Percentiles rank a stretch among this genome's conserved stretches.
These are phyloP conservation scores for Porites australiensis DNA, from an alignment of 64 coral and sea anemone genomes.

Conservation along the genomic window DNA sequence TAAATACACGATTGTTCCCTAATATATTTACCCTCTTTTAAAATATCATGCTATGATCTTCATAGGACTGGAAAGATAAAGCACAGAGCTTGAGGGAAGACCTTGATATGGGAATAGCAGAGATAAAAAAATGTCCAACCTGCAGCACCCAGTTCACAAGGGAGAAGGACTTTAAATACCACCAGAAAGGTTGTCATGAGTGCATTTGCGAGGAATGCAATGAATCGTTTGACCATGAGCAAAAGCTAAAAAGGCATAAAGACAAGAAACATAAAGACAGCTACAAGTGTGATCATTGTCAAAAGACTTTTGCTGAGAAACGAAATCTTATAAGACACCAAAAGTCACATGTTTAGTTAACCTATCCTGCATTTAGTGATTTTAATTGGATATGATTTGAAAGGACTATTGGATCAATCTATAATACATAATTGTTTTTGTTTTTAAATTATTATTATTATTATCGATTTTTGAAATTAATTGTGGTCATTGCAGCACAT, in stretches of 20 bases:
- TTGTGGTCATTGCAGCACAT: no score
- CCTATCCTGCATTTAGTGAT: not conserved
- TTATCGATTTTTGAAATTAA: no score
- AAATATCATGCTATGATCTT: not conserved
- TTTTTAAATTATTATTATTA: no score
- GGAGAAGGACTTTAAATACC: constrained; percentile 52
- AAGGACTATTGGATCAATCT: no score
- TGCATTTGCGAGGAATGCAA: constrained; percentile 58
- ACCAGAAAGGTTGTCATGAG: constrained; percentile 40
- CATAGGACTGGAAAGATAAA: constrained; percentile 60
- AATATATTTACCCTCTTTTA: no score
- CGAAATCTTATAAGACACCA: constrained; percentile 54
- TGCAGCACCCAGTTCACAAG: constrained; percentile 43
- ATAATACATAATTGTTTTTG: no score
- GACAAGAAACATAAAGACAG: constrained; percentile 43
- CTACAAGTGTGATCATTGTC: constrained; percentile 51
- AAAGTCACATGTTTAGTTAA: constrained; percentile 48
- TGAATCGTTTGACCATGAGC: constrained; percentile 44
- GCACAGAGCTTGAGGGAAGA: constrained; percentile 55
- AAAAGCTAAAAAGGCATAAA: constrained; percentile 67
- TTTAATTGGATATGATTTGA: not conserved
- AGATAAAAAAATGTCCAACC: constrained; percentile 39
- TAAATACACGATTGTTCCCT: no score
- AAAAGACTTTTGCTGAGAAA: constrained; percentile 60
- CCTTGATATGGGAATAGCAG: constrained; percentile 51